Evolutionary conservation across 2,888 invertebrate genomes (phyloP).

Genomic region (Cantharis rufa): DNA sequence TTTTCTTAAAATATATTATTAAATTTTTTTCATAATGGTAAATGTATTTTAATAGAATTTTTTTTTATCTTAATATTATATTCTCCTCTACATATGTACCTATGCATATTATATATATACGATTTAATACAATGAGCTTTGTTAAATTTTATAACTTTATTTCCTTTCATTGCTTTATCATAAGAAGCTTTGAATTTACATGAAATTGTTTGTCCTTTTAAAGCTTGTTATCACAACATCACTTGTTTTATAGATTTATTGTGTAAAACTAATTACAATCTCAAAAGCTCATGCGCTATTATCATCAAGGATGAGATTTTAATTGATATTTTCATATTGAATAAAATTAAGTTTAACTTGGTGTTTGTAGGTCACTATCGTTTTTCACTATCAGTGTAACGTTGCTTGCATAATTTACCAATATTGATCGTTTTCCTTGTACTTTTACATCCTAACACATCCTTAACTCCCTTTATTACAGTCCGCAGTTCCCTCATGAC

Average conservation of each 20-base stretch:
- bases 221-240: neutral
- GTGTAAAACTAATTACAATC: neutral
- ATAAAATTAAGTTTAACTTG: neutral
- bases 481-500: neutral
- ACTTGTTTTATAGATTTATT: neutral
- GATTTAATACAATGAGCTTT: neutral
- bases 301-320: neutral
- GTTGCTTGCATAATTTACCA: neutral
- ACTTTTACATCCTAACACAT: neutral
- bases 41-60: neutral
- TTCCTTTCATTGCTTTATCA: neutral
- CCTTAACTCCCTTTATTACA: neutral
- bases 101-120: neutral
- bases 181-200: neutral
- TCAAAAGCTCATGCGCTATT: neutral
- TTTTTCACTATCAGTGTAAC: neutral
- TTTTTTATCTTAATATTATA: no score
- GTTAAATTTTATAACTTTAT: neutral
- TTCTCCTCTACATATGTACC: no score
- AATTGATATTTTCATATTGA: neutral
- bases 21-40: neutral
- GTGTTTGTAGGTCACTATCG: neutral
- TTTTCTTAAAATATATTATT: neutral
- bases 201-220: neutral
- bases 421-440: neutral